Evolutionary conservation across 2,113 vertebrate genomes (phyloP).

Genomic region (Vulpes lagopus): DNA sequence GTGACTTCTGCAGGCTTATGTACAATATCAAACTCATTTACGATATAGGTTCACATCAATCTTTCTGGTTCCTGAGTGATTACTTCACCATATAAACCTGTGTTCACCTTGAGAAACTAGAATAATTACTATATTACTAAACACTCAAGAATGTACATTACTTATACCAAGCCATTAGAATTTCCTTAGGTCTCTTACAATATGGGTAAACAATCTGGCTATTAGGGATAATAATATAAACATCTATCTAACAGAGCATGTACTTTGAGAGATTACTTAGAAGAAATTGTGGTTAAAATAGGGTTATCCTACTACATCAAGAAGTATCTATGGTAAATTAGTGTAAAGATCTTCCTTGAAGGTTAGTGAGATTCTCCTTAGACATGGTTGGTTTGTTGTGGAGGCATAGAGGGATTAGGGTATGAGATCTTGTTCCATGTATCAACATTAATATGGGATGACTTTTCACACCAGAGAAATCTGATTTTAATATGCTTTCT

Average conservation of each 20-base stretch:
- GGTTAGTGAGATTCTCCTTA: neutral
- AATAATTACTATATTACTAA: neutral
- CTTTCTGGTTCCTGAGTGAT: neutral
- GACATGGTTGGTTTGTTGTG: neutral
- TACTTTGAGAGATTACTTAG: neutral
- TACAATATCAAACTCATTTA: neutral
- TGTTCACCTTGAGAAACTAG: neutral
- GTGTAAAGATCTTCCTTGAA: neutral
- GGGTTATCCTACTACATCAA: neutral
- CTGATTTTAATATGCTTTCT: neutral
- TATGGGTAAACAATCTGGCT: neutral
- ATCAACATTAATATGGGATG: neutral
- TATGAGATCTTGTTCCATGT: neutral
- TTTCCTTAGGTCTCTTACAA: neutral
- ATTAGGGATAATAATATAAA: neutral
- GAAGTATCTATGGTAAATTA: neutral
- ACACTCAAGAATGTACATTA: neutral
- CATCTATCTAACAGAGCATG: accelerated
- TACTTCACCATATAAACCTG: constrained; percentile 8
- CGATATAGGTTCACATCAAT: neutral
- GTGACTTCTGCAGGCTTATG: neutral
- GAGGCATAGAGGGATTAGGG: accelerated
- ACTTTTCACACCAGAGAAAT: neutral
- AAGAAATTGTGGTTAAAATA: neutral
- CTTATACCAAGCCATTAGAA: neutral